Percentiles rank a stretch among this genome's conserved stretches.
These are phyloP conservation scores for Empidonax traillii DNA, from an alignment of 2,113 vertebrate genomes.

Conservation along the genomic window DNA sequence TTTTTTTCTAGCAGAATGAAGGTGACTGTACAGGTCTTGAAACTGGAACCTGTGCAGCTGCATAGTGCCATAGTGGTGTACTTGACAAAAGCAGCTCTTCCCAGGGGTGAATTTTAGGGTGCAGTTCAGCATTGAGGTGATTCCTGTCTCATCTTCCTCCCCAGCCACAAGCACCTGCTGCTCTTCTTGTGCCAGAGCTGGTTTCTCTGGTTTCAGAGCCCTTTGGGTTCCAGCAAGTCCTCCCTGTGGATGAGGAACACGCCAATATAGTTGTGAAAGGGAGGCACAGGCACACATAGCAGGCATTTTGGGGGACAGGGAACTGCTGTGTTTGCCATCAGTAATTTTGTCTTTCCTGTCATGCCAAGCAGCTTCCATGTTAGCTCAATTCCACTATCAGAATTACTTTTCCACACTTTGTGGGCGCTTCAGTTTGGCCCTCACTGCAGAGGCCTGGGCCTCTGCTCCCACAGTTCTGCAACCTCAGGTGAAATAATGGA, in stretches of 20 bases:
- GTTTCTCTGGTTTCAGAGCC: neutral
- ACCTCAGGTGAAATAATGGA: neutral
- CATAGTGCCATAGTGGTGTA: rapidly evolving
- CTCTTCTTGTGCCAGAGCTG: neutral
- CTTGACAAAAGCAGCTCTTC: neutral
- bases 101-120: neutral
- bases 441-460: neutral
- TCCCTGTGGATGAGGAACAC: neutral
- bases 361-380: neutral
- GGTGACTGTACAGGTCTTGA: neutral
- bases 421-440: neutral
- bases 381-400: neutral
- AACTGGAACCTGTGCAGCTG: neutral
- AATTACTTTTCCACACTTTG: neutral
- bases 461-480: neutral
- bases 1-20: neutral
- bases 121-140: neutral
- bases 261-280: rapidly evolving
- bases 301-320: neutral
- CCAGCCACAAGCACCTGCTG: rapidly evolving
- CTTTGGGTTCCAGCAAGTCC: neutral
- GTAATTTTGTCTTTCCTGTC: neutral
- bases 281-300: neutral
- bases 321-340: neutral
- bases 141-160: neutral